Evolutionary conservation across 2,797 vertebrate genomes (phyloP), one percentile per base, ranked within the genome.

Genomic region (Lepidocolaptes lacrymiger): DNA sequence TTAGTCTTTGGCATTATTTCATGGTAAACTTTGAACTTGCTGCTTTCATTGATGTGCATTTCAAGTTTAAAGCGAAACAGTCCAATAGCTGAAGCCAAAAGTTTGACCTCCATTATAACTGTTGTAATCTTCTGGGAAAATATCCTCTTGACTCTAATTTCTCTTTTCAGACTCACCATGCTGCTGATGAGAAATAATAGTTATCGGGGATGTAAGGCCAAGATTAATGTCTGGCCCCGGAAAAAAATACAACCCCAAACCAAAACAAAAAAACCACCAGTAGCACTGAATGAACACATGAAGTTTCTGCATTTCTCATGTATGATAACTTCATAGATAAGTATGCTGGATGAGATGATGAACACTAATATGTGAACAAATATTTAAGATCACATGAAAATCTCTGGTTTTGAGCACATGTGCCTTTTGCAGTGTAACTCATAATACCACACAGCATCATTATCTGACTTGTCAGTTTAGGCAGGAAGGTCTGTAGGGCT

Each of bases 81-180:
- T 91, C 93, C 88, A 94, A 90, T n/a, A 95, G 36, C 46, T 74
- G 72, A 95, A 95, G 95, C 96, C 96, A 96, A 90, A 91, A 93
- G 91, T 87, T 80, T 96, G 96, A 96, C 96, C 95, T 96, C 84
- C 88, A 91, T 85, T 95, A 67, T 18, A 95, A 94, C 80, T 80
- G 80, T 36, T 89, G 64, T 85, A 95, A 90, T 96, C 96, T 96
- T 93, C 94, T 95, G 96, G 93, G 95, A 93, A 95, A 97, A 97
- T 95, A 96, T 30, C 88, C 83, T 96, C 94, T 96, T 91, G 93
- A 95, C 91, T 94, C 49, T 74, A 85, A 95, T 91, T 95, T 95
- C 89, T 94, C 88, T 88, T 94, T 89, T 86, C 88, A 96, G 90
- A 86, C 63, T 84, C 58, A 90, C 75, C 85, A 96, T 91, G 36